phyloP scores from a whole-genome alignment of 2,113 vertebrate species.

The Cebus imitator region DNA sequence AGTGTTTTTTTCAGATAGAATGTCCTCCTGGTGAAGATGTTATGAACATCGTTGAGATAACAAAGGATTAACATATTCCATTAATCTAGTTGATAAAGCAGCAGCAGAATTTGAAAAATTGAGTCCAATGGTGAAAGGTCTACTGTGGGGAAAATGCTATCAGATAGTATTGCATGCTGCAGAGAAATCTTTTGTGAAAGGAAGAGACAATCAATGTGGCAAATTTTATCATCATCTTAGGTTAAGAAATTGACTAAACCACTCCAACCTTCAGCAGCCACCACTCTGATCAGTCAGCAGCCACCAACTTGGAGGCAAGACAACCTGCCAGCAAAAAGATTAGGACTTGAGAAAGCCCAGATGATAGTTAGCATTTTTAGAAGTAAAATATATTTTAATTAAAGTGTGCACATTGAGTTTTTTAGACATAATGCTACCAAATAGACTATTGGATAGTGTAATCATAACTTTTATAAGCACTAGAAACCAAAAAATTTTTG shows the following conservation, averaged over 20 bases:
- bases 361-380: not conserved
- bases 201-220: not conserved
- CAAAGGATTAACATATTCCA: not conserved
- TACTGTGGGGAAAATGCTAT: not conserved
- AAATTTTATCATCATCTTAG: not conserved
- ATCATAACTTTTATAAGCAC: not conserved
- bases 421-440: not conserved
- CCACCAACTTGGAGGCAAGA: not conserved
- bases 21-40: not conserved
- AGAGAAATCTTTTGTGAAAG: not conserved
- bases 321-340: not conserved
- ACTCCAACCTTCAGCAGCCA: not conserved
- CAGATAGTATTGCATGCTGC: not conserved
- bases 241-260: not conserved
- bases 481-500: not conserved
- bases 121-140: not conserved
- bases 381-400: not conserved
- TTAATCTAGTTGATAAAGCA: not conserved
- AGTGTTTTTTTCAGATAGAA: not conserved
- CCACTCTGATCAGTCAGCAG: not conserved
- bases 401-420: not conserved
- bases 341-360: not conserved
- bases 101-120: not conserved
- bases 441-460: not conserved
- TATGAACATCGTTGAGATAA: not conserved